Evolutionary conservation across 2,113 vertebrate species (phyloP), one percentile per base, ranked within the genome.

Genomic region (Solea solea): DNA sequence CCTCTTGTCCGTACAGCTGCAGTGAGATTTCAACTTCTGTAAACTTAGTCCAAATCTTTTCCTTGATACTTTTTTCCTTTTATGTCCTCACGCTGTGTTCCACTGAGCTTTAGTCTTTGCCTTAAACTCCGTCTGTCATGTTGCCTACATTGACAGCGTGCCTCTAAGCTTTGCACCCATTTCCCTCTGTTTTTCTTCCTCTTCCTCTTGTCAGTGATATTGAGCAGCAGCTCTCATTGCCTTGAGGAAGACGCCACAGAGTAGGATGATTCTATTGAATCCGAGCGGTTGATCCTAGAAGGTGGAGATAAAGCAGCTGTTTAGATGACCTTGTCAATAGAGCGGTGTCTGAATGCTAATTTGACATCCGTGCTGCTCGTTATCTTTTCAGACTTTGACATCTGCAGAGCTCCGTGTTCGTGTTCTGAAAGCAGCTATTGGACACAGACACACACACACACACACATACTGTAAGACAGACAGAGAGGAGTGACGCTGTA

Each of bases 261-360:
- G 64, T 56, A 11, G 44, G 48, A 10, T 16, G 61, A 14, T 69
- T 82, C 34, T 81, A 70, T 82, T 69, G 78, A 86, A 80, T 80
- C 74, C 45, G 49, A 45, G 71, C 73, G 41, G 54, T 66, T 86
- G 69, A 81, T 87, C 74, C 60, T 57, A 50, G 60, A 65, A 64
- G 74, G 75, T 61, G 53, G 64, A 84, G 76, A 79, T 80, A 68
- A 80, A 88, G 55, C 58, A n/a, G 49, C 10, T 62, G 80, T 86
- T 88, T 80, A 55, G 69, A 82, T 86, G 86, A 90, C 89, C 90
- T 90, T 90, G 90, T 89, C 85, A 86, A 79, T 64, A 72, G 71
- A 80, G 77, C 62, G 6, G 69, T 6, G 74, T 69, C 76, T 78
- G 85, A 88, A 86, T 90, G 76, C 68, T 86, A 84, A 90, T 86